Evolutionary conservation across 2,113 vertebrate species (phyloP).

Genomic region (Passerina amoena): DNA sequence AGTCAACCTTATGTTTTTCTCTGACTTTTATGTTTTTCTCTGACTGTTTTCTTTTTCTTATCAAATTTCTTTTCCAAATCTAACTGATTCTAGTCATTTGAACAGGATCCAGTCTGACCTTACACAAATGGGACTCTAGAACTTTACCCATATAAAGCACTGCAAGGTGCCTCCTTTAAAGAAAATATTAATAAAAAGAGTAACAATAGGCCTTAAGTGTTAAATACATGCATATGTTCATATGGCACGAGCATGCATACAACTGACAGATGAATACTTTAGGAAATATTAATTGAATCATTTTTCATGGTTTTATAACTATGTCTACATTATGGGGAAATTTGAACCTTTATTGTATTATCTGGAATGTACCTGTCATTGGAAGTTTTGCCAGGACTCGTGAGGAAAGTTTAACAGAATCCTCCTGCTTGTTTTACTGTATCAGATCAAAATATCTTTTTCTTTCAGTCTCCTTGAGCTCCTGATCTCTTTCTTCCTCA

Average conservation of each 20-base stretch:
- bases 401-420: neutral
- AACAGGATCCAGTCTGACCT: neutral
- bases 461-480: neutral
- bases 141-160: neutral
- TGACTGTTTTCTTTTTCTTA: neutral
- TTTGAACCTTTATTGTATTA: constrained; percentile 29
- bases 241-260: neutral
- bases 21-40: neutral
- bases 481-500: neutral
- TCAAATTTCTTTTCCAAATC: neutral
- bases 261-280: neutral
- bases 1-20: neutral
- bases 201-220: neutral
- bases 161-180: neutral
- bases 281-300: neutral
- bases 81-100: neutral
- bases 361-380: constrained; percentile 42
- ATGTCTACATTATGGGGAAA: neutral
- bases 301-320: neutral
- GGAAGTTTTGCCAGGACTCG: constrained; percentile 4
- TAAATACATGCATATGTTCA: neutral
- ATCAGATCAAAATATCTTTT: neutral
- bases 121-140: neutral
- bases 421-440: neutral
- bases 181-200: neutral